Base-by-base conservation (phyloP, 1,140 invertebrate genomes). In the Danaus melanippus region DNA sequence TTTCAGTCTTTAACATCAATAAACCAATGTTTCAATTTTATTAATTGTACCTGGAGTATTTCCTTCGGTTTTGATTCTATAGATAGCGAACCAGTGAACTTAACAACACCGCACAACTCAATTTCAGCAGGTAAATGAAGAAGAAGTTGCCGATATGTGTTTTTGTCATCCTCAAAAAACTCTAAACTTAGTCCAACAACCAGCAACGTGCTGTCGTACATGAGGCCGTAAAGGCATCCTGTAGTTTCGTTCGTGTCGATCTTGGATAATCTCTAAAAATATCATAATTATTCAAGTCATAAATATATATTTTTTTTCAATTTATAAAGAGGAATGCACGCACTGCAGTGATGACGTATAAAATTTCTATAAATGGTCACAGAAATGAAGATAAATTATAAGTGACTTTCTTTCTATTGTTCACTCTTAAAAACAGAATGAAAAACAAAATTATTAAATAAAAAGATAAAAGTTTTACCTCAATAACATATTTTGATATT, bases 151-250 rank as follows among this genome's bases (percentile, higher is more conserved):
- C 75, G 89, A 73, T 90, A 88, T 62, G 86, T 88, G 48, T 86
- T 74, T 64, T 88, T 87, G 42, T 89, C 79, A 66, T 86, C 84
- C 71, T 89, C 79, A 60, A 89, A 89, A 54, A 89, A 86, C 63
- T 92, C 89, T 52, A 89, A 74, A 69, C 89, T 91, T 53, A 93
- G 89, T 52, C 91, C 91, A 47, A 94, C 73, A 11, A 94, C 89
- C 42, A 91, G 88, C 49, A 93, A 75, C 12, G 89, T 91, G 57
- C 92, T 90, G 71, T 94, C 90, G 67, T 92, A 91, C 76, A 93
- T 91, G 46, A 93, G 88, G 42, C 93, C 93, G 77, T 92, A 94
- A 45, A 94, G 80, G 73, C 91, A 91, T 58, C 92, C 93, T 75
- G 88, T 90, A 63, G 82, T 89, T 51, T 89, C 87, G 57, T 89